Percentiles rank a stretch among this genome's conserved stretches.
Evolutionary conservation across 1,140 invertebrate species (phyloP).

Genomic region (Condylostylus longicornis): DNA sequence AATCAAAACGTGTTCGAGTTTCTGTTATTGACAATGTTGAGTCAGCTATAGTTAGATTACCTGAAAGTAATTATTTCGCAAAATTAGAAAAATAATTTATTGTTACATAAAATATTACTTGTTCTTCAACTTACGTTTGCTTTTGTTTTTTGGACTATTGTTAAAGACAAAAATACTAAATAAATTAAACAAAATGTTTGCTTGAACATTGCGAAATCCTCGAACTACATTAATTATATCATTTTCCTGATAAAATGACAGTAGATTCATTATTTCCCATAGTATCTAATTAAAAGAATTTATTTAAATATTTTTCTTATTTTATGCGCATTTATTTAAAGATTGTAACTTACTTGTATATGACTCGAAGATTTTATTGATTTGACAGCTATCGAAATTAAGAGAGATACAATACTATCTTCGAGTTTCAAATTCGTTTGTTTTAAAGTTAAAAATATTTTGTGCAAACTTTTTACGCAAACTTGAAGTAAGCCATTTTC

Average conservation of each 20-base stretch:
- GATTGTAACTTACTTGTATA: conserved; percentile 20
- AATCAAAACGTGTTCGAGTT: conserved; percentile 19
- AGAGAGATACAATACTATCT: conserved; percentile 32
- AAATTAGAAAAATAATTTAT: no score
- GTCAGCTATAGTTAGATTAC: conserved; percentile 7
- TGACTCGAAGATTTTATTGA: conserved; percentile 36
- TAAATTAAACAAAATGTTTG: conserved; percentile 21
- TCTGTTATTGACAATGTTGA: conserved; percentile 16
- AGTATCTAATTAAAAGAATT: conserved; percentile 18
- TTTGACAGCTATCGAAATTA: conserved; percentile 34
- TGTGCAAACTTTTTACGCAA: conserved; percentile 24
- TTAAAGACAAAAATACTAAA: conserved; percentile 22
- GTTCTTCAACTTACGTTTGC: conserved; percentile 8
- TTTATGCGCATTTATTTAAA: neutral
- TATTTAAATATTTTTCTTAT: neutral
- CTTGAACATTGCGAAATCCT: conserved; percentile 23
- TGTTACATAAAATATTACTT: no score
- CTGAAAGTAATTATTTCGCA: neutral
- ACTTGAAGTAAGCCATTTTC: conserved; percentile 18
- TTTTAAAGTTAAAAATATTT: conserved; percentile 22
- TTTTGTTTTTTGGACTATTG: conserved; percentile 7
- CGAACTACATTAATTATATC: conserved; percentile 17
- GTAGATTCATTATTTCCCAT: conserved; percentile 27
- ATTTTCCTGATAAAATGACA: conserved; percentile 26
- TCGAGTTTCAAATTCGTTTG: conserved; percentile 11